Evolutionary conservation across 2,113 vertebrate genomes (phyloP), one percentile per base, ranked within the genome.

Genomic region (Galemys pyrenaicus): DNA sequence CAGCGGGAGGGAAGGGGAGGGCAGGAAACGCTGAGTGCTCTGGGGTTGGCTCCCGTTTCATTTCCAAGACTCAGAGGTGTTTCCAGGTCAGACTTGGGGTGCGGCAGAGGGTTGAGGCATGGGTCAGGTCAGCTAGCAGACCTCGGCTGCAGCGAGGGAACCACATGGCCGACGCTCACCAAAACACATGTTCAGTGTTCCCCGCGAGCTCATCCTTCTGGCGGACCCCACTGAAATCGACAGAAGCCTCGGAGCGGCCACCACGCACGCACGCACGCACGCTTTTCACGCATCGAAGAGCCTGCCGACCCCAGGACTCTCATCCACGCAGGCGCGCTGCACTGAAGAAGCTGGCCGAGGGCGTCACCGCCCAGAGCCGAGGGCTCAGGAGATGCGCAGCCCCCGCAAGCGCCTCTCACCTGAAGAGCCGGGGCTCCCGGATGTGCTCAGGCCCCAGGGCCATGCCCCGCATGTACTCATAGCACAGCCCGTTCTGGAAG

Each of bases 401-500:
- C 28, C 37, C 49, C 3, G 6, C 15, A 17, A 16, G 3, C 24
- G 7, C 73, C 98, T 97, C 95, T 0, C 90, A 99, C 99, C 99
- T 99, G 98, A 98, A 99, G 87, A 99, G 97, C 51, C n/a, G 93
- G 0, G 99, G 99, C 37, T 99, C 99, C 56, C 98, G 94, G 81
- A 99, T 99, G 19, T 99, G 99, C 96, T 99, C 97, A 0, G 99
- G 99, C 0, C 99, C 99, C 77, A 99, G 98, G 0, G 99, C 99
- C 0, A 99, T 98, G 26, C 99, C 99, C 0, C 98, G 98, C 97
- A 99, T 98, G 97, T 99, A 99, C 96, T 99, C 99, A 20, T 99
- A 99, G 98, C 99, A 99, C 91, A 99, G 98, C 80, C 99, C 99
- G 0, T 99, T 99, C 98, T 99, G 99, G 97, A 99, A 99, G 95